Percentiles rank a stretch among this genome's conserved stretches.
Evolutionary conservation across 2,888 invertebrate genomes (phyloP).

Genomic region (Trichopria drosophilae): DNA sequence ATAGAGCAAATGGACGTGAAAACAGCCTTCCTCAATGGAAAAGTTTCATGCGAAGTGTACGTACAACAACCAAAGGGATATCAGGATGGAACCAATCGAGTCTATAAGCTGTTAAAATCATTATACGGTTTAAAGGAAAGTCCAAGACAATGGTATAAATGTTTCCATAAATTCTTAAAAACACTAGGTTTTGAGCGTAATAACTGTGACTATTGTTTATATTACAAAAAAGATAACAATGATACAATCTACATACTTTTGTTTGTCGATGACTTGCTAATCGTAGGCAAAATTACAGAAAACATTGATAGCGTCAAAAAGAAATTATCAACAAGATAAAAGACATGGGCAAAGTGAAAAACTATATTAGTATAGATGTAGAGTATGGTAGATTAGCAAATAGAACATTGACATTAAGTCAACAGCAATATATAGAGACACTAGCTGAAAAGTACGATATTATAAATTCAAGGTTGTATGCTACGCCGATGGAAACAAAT

Average conservation of each 20-base stretch:
- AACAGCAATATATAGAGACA: constrained; percentile 2
- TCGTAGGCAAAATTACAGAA: constrained; percentile 1
- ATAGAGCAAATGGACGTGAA: constrained; percentile 13
- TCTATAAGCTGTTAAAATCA: too few species aligned
- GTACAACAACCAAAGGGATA: not conserved
- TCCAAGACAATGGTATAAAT: constrained; percentile 14
- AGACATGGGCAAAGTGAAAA: constrained; percentile 7
- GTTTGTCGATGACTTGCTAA: constrained; percentile 7
- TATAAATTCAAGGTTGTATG: constrained; percentile 1
- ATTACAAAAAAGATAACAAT: not conserved
- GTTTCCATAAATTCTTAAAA: constrained; percentile 6
- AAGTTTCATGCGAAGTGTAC: constrained; percentile 2
- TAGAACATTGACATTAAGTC: constrained; percentile 4
- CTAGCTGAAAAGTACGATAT: constrained; percentile 8
- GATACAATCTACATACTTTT: too few species aligned
- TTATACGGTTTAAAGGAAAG: constrained; percentile 13
- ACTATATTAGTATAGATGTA: constrained; percentile 4
- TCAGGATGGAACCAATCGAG: too few species aligned
- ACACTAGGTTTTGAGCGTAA: constrained; percentile 4
- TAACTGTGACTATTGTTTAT: constrained; percentile 16
- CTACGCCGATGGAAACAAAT: constrained; percentile 9
- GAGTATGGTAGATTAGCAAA: too few species aligned
- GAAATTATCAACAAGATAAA: constrained; percentile 1
- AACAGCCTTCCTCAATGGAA: constrained; percentile 10
- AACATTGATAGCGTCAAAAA: not conserved